Evolutionary conservation across 2,797 vertebrate species (phyloP).

Genomic region (Mus caroli): DNA sequence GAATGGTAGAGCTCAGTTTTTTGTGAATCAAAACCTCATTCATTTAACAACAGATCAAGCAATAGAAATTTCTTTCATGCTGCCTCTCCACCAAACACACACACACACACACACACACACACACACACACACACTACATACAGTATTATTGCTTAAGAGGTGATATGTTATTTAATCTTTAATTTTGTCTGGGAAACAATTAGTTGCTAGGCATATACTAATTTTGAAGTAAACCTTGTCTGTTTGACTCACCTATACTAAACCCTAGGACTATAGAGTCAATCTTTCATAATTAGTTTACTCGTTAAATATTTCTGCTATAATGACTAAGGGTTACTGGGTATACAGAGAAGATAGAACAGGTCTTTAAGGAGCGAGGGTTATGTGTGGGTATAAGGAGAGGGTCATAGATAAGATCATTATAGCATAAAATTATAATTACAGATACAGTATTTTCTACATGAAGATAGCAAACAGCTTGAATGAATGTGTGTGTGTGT

Average conservation of each 20-base stretch:
- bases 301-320: slow-evolving; percentile 1
- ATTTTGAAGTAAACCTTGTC: neutral
- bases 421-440: slow-evolving; percentile 19
- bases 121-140: neutral
- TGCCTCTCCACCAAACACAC: neutral
- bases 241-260: neutral
- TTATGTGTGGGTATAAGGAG: neutral
- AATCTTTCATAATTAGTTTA: neutral
- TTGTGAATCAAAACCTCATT: neutral
- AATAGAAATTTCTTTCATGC: neutral
- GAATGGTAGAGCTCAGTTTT: neutral
- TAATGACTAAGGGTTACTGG: neutral
- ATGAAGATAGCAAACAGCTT: neutral
- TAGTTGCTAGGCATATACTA: neutral
- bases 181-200: neutral
- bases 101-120: neutral
- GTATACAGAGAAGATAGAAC: neutral
- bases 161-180: neutral
- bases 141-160: neutral
- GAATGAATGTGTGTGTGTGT: neutral
- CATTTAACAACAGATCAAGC: neutral
- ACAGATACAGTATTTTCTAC: slow-evolving; percentile 20
- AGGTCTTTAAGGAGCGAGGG: neutral
- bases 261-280: neutral
- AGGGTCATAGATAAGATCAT: neutral